Conservation (phyloP, 2,797 vertebrate species). For the Mionectes olivaceus region DNA sequence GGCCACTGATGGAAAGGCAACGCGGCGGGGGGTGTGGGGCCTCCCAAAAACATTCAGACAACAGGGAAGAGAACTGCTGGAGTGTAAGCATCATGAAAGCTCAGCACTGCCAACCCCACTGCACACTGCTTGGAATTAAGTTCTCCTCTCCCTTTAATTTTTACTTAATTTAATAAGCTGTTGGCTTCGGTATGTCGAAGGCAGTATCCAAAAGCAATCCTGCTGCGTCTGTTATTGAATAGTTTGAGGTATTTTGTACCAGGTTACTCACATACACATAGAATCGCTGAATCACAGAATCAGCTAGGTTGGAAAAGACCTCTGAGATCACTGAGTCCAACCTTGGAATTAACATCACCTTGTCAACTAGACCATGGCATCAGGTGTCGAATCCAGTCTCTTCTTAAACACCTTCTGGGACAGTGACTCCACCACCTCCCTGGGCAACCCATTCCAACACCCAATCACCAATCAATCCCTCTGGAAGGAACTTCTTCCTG, state of each 20-base stretch:
- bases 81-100: neutral
- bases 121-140: neutral
- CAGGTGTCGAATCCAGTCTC: too few relatives aligned
- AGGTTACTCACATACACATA: neutral
- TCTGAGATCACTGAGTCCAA: too few relatives aligned
- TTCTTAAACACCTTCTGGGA: too few relatives aligned
- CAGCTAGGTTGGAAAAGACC: too few relatives aligned
- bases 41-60: neutral
- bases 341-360: too few relatives aligned
- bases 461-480: too few relatives aligned
- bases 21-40: too few relatives aligned
- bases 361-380: too few relatives aligned
- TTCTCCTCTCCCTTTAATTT: neutral
- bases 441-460: too few relatives aligned
- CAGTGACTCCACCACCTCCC: too few relatives aligned
- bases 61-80: neutral
- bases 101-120: neutral
- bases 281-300: too few relatives aligned
- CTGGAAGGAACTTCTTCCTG: too few relatives aligned
- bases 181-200: neutral
- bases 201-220: neutral
- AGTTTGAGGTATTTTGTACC: neutral
- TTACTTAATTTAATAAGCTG: neutral
- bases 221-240: neutral
- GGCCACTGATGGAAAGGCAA: neutral